A percentile compares a stretch with the other conserved stretches of the same genome.
Conservation (phyloP, 2,113 vertebrate species). For the Marcusenius ussheri region DNA sequence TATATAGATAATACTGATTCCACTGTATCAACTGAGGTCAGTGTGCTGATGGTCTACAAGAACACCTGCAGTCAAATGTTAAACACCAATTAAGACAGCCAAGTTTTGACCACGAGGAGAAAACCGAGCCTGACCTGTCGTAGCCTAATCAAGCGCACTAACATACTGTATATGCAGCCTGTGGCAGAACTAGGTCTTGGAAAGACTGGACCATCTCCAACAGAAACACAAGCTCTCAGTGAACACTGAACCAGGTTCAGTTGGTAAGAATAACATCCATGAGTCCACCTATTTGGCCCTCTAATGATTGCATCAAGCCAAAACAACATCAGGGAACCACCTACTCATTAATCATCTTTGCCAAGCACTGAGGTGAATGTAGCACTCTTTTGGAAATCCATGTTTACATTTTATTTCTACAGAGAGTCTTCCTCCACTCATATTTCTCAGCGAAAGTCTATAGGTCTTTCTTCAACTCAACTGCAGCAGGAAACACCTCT, state of each 20-base stretch:
- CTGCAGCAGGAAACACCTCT: neutral
- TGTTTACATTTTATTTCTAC: slow-evolving; percentile 18
- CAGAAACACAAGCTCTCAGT: slow-evolving; percentile 17
- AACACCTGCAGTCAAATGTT: neutral
- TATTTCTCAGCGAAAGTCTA: neutral
- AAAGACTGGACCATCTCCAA: slow-evolving; percentile 30
- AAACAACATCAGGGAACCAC: slow-evolving; percentile 37
- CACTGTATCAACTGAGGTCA: neutral
- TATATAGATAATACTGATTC: neutral
- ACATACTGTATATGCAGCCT: neutral
- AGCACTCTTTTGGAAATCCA: slow-evolving; percentile 9
- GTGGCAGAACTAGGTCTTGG: neutral
- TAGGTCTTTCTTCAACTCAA: neutral
- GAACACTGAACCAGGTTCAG: slow-evolving; percentile 30
- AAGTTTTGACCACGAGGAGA: neutral
- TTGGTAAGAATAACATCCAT: slow-evolving; percentile 21
- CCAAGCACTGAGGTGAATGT: slow-evolving; percentile 27
- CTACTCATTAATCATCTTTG: slow-evolving; percentile 45
- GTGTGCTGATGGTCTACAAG: neutral
- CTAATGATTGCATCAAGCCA: slow-evolving; percentile 25
- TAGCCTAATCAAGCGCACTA: neutral
- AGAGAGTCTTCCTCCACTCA: neutral
- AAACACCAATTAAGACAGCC: neutral
- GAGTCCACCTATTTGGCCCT: slow-evolving; percentile 22
- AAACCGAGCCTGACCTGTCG: neutral